phyloP scores from a whole-genome alignment of 1,140 invertebrate genomes.

The Conopomorpha cramerella region DNA sequence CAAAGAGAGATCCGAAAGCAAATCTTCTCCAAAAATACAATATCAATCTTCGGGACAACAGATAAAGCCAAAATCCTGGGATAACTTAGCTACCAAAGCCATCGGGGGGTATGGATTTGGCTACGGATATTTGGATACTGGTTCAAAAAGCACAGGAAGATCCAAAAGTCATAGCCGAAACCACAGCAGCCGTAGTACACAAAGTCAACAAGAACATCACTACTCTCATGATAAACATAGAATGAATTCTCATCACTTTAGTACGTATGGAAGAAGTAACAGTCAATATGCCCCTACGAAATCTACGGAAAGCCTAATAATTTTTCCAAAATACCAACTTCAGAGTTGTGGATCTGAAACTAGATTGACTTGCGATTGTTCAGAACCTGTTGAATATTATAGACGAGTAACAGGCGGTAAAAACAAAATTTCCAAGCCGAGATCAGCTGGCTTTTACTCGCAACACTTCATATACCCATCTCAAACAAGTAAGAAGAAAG shows the following conservation, averaged over 20 bases:
- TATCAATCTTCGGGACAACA: conserved; percentile 57
- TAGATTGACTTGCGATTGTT: conserved; percentile 70
- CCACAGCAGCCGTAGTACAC: conserved; percentile 42
- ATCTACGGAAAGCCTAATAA: conserved; percentile 77
- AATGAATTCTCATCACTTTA: conserved; percentile 52
- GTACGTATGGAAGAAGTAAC: conserved; percentile 26
- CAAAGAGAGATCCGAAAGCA: conserved; percentile 37
- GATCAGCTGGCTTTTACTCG: conserved; percentile 55
- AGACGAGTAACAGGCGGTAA: conserved; percentile 31
- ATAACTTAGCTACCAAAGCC: conserved; percentile 81
- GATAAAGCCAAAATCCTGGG: conserved; percentile 85
- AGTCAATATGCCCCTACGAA: conserved; percentile 65
- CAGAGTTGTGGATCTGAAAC: conserved; percentile 66
- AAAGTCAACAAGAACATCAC: conserved; percentile 58
- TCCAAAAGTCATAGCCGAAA: conserved; percentile 52
- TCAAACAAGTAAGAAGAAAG: conserved; percentile 53
- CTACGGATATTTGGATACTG: conserved; percentile 78
- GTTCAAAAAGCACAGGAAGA: conserved; percentile 60
- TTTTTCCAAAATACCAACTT: conserved; percentile 64
- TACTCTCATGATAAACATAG: conserved; percentile 49
- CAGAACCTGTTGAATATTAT: conserved; percentile 58
- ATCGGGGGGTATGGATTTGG: conserved; percentile 83
- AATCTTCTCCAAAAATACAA: conserved; percentile 51
- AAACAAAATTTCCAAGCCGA: conserved; percentile 44
- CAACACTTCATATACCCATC: conserved; percentile 49